Conservation (phyloP, 2,797 vertebrate species). For the Heteromormyrus szaboi region DNA sequence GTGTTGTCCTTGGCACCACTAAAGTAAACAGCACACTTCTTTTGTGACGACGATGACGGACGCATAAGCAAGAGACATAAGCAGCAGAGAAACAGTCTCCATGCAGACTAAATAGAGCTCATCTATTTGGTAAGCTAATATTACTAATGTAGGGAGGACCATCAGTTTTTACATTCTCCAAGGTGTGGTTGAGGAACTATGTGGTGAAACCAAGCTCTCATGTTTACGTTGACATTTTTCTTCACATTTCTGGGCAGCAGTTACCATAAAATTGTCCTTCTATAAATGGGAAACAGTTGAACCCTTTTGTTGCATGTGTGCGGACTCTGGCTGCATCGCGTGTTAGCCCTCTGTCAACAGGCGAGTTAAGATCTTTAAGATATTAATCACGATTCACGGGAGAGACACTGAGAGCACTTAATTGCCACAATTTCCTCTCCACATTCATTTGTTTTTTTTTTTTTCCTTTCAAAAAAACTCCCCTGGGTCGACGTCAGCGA, state of each 20-base stretch:
- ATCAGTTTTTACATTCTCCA: constrained; percentile 25
- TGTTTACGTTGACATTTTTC: constrained; percentile 29
- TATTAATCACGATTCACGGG: constrained; percentile 17
- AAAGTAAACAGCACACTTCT: constrained; percentile 47
- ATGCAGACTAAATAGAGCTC: constrained; percentile 47
- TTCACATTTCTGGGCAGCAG: constrained; percentile 32
- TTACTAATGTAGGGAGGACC: constrained; percentile 4
- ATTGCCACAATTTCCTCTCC: constrained; percentile 14
- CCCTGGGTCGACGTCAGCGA: background rate
- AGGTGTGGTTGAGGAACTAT: constrained; percentile 28
- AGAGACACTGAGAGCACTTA: constrained; percentile 12
- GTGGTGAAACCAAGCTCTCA: constrained; percentile 18
- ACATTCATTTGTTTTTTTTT: background rate
- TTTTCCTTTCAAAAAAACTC: constrained; percentile 18
- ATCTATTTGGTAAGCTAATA: constrained; percentile 33
- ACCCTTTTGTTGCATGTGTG: constrained; percentile 17
- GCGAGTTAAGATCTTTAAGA: constrained; percentile 18
- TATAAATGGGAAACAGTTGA: constrained; percentile 30
- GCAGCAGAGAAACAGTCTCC: constrained; percentile 26
- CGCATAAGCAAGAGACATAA: constrained; percentile 26
- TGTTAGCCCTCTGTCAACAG: constrained; percentile 14
- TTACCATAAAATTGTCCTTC: constrained; percentile 41
- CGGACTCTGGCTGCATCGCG: background rate
- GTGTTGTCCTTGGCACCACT: constrained; percentile 46
- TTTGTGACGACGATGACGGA: constrained; percentile 48